phyloP scores from a whole-genome alignment of 2,797 vertebrate genomes.

The Monodelphis domestica region DNA sequence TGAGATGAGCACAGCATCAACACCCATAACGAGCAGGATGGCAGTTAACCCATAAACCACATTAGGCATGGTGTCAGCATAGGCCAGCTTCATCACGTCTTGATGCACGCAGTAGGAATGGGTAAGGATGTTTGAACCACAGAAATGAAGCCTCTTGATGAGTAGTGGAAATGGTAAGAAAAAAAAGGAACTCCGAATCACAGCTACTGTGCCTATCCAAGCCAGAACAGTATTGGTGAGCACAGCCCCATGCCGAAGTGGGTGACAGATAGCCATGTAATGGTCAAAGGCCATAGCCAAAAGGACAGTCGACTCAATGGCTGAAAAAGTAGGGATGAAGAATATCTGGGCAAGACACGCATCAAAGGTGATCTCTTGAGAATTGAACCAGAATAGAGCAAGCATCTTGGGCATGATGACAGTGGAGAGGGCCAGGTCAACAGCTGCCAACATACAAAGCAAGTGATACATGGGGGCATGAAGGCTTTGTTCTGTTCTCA shows the following conservation, averaged over 20 bases:
- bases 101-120: conserved; percentile 87
- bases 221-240: conserved; percentile 70
- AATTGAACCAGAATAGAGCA: conserved; percentile 81
- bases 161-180: conserved; percentile 84
- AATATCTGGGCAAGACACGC: conserved; percentile 85
- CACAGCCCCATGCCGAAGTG: conserved; percentile 76
- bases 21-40: conserved; percentile 85
- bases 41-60: conserved; percentile 81
- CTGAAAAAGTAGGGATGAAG: conserved; percentile 84
- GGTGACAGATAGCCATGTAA: conserved; percentile 85
- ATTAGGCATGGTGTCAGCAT: conserved; percentile 80
- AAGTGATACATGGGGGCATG: conserved; percentile 84
- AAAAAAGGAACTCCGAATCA: conserved; percentile 77
- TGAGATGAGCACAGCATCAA: conserved; percentile 81
- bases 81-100: conserved; percentile 85
- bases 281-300: conserved; percentile 85
- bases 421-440: conserved; percentile 82
- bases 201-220: conserved; percentile 75
- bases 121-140: conserved; percentile 74
- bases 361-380: conserved; percentile 76
- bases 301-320: conserved; percentile 82
- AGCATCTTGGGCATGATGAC: conserved; percentile 83
- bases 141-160: conserved; percentile 81
- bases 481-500: conserved; percentile 78
- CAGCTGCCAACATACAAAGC: conserved; percentile 85